A percentile compares a stretch with the other conserved stretches of the same genome.
Conservation (phyloP, 2,888 invertebrate species). For the Eristalinus sepulchralis region DNA sequence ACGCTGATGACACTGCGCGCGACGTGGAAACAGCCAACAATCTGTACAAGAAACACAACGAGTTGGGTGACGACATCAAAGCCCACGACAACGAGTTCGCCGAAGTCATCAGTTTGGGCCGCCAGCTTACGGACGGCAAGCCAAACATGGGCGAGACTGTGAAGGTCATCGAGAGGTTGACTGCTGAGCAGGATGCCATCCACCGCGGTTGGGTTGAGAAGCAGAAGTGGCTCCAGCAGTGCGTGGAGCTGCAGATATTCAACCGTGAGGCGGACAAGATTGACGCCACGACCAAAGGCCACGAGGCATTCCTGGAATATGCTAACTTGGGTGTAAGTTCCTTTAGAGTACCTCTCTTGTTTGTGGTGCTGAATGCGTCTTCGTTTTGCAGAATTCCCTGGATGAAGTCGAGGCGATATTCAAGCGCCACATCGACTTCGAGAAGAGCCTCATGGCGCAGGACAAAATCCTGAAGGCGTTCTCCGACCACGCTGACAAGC, state of each 20-base stretch:
- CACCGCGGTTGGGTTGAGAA: constrained; percentile 92
- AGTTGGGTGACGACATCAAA: constrained; percentile 93
- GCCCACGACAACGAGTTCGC: constrained; percentile 94
- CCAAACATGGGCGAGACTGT: constrained; percentile 89
- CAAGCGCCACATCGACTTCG: constrained; percentile 96
- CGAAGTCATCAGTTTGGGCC: constrained; percentile 90
- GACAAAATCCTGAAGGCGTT: constrained; percentile 94
- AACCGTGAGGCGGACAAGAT: constrained; percentile 98
- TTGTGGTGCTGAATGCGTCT: neutral
- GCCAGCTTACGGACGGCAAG: constrained; percentile 88
- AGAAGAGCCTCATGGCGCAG: constrained; percentile 94
- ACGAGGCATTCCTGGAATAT: constrained; percentile 96
- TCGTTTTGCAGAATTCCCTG: constrained; percentile 85
- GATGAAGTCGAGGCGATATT: constrained; percentile 95
- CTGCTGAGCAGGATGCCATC: constrained; percentile 89
- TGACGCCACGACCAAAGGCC: constrained; percentile 96
- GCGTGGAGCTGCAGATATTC: constrained; percentile 93
- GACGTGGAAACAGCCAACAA: constrained; percentile 97
- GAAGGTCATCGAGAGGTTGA: constrained; percentile 87
- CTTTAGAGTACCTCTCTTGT: neutral
- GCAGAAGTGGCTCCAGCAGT: constrained; percentile 92
- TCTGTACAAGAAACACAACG: constrained; percentile 93
- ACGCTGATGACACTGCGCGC: constrained; percentile 89
- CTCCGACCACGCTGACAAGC: constrained; percentile 89
- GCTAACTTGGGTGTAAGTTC: constrained; percentile 90